Conservation (phyloP, 1,140 invertebrate genomes). For the Nephila pilipes region DNA sequence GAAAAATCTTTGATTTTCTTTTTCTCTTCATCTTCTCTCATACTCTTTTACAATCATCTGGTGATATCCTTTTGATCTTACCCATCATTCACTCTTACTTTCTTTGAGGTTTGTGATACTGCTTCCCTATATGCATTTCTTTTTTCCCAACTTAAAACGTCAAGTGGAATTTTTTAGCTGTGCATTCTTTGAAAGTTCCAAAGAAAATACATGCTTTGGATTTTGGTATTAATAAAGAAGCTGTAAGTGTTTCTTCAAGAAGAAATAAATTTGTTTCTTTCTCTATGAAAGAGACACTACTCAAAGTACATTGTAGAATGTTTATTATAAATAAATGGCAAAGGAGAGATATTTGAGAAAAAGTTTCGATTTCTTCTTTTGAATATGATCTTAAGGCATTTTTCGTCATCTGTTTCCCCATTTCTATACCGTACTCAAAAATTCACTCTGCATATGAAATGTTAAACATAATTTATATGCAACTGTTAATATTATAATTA, state of each 20-base stretch:
- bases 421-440: no score
- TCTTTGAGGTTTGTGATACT: slow-evolving; percentile 38
- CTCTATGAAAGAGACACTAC: neutral
- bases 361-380: no score
- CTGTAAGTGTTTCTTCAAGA: neutral
- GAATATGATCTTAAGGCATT: no score
- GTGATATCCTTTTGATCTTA: slow-evolving; percentile 54
- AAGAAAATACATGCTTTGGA: slow-evolving; percentile 10
- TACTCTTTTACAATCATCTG: slow-evolving; percentile 49
- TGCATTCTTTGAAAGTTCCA: neutral
- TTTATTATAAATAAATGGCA: no score
- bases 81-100: slow-evolving; percentile 44
- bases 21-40: slow-evolving; percentile 18
- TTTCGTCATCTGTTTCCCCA: no score
- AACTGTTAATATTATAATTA: no score
- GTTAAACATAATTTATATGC: no score
- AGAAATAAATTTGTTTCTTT: neutral
- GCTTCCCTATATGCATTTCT: slow-evolving; percentile 4
- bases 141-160: neutral
- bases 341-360: no score
- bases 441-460: no score
- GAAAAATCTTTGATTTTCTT: slow-evolving; percentile 49
- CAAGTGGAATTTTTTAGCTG: slow-evolving; percentile 21
- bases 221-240: neutral
- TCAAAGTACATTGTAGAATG: neutral